A percentile compares a stretch with the other conserved stretches of the same genome.
Conservation (phyloP, 2,113 vertebrate genomes). For the Saguinus midas region DNA sequence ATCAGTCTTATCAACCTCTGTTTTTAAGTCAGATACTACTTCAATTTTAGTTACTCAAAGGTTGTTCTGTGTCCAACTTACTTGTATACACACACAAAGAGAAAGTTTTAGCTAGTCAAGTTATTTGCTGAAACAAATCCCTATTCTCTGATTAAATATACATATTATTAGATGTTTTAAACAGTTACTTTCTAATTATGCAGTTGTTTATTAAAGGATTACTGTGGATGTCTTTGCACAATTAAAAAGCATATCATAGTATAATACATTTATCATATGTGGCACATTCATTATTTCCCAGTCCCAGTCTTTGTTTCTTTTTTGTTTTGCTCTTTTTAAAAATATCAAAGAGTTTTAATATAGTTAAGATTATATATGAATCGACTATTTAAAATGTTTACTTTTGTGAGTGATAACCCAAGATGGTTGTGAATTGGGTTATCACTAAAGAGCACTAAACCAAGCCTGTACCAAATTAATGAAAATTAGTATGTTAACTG, state of each 20-base stretch:
- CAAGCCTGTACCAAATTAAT: not conserved
- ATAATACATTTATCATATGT: conserved; percentile 46
- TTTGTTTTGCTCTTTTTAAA: conserved; percentile 53
- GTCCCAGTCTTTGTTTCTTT: not conserved
- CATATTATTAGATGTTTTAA: conserved; percentile 64
- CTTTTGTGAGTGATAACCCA: conserved; percentile 14
- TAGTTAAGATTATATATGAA: conserved; percentile 25
- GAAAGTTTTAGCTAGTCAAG: not conserved
- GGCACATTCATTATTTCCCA: conserved; percentile 56
- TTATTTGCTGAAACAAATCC: conserved; percentile 45
- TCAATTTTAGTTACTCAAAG: not conserved
- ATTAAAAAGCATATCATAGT: conserved; percentile 60
- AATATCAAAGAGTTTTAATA: conserved; percentile 51
- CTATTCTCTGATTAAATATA: conserved; percentile 45
- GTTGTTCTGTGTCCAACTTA: not conserved
- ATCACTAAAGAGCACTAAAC: not conserved
- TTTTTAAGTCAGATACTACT: conserved; percentile 19
- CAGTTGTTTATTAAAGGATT: conserved; percentile 63
- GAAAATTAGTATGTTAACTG: not conserved
- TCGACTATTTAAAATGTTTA: conserved; percentile 34
- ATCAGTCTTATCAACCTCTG: conserved; percentile 51
- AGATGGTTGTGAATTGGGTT: conserved; percentile 17
- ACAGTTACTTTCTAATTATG: conserved; percentile 59
- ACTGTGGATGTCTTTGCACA: conserved; percentile 23
- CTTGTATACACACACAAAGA: not conserved